Base-by-base conservation (phyloP, 2,797 vertebrate genomes). In the Fundulus diaphanus region DNA sequence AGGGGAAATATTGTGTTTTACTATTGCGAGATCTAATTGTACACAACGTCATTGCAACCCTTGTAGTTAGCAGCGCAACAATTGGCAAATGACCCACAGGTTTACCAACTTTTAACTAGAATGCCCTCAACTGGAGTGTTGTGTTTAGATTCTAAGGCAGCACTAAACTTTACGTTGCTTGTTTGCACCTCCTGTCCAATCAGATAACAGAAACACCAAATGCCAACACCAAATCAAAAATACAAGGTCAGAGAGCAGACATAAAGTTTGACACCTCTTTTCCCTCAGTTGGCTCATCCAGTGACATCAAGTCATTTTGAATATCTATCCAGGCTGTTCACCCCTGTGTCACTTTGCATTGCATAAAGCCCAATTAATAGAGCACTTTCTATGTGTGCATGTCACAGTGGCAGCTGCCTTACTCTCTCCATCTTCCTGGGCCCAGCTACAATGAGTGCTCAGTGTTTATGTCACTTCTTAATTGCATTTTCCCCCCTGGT, bases 391-490 rank as follows among this genome's bases (percentile, higher is more conserved):
- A 82, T 90, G 91, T 83, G 84, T 77, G 84, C 76, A 31, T 88
- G 86, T 90, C 89, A 89, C 89, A 74, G 69, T 86, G 86, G 91
- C 91, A 91, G 88, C 87, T 87, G 87, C 80, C 80, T 61, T 59
- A 63, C 82, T 78, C 78, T 79, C 87, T 77, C 85, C 84, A 80
- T 78, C 77, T 85, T 88, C 76, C 66, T 65, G 82, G 87, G 80
- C 85, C 86, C 35, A n/a, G 82, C 85, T 94, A 92, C 91, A 92
- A 91, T 70, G 88, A 80, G 91, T 90, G 87, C 89, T 93, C 92
- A 93, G 91, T 94, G 91, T 94, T 93, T 92, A 93, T 93, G 90
- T 94, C 92, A 93, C 92, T 92, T 93, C 92, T 92, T 93, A 93
- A 93, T 94, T 94, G 92, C 91, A 90, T 92, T 92, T 89, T 72